phyloP scores from a whole-genome alignment of 2,888 invertebrate species.

The Microctonus hyperodae region DNA sequence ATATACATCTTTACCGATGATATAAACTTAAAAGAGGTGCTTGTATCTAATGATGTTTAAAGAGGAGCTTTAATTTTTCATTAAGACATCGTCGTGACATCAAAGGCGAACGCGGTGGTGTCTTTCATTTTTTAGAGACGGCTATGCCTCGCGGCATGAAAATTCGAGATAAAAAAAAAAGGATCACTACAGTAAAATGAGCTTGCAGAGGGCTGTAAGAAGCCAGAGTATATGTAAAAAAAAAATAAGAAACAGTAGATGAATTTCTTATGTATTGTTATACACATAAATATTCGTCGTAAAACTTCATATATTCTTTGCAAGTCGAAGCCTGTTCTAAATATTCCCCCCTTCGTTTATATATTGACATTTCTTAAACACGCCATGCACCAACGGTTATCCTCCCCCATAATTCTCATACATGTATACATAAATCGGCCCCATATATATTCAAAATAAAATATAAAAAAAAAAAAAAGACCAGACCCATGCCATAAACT shows the following conservation, averaged over 20 bases:
- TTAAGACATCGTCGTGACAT: slow-evolving; percentile 59
- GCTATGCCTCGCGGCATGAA: slow-evolving; percentile 52
- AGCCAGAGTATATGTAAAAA: too few species aligned
- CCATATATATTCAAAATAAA: neutral
- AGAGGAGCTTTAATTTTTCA: slow-evolving; percentile 63
- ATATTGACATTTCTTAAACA: slow-evolving; percentile 16
- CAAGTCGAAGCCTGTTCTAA: neutral
- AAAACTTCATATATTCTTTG: slow-evolving; percentile 1
- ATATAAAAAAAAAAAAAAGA: neutral
- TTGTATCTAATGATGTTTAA: slow-evolving; percentile 63
- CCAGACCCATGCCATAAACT: neutral
- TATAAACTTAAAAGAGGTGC: slow-evolving; percentile 52
- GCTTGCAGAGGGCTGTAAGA: too few species aligned
- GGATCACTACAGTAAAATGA: too few species aligned
- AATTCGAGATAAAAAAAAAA: neutral
- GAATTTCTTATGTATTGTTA: slow-evolving; percentile 1
- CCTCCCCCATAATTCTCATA: neutral
- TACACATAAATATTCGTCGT: neutral
- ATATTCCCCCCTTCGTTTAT: neutral
- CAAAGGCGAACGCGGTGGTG: slow-evolving; percentile 53
- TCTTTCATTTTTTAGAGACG: slow-evolving; percentile 57
- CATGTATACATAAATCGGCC: neutral
- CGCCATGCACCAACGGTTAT: neutral
- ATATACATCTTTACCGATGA: slow-evolving; percentile 7
- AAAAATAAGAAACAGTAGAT: neutral